A percentile compares a stretch with the other conserved stretches of the same genome.
phyloP scores from a whole-genome alignment of 2,797 vertebrate species.

The Columba guinea region DNA sequence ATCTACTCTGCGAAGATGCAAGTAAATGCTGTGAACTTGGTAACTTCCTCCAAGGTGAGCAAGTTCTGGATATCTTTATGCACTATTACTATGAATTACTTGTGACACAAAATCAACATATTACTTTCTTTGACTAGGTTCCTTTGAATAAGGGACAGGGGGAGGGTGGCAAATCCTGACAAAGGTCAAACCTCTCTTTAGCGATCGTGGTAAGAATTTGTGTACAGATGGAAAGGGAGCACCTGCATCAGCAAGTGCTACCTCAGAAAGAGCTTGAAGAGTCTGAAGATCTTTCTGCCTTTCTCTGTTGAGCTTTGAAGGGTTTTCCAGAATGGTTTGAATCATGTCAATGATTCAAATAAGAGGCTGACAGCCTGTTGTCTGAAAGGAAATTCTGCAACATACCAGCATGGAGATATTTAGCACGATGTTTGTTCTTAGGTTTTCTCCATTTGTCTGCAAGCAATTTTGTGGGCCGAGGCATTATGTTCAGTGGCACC shows the following conservation, averaged over 20 bases:
- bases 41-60: slow-evolving; percentile 27
- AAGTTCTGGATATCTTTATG: slow-evolving; percentile 16
- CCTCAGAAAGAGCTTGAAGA: slow-evolving; percentile 21
- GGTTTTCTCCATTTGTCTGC: not conserved
- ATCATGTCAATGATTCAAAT: not conserved
- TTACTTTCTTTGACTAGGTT: not conserved
- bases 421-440: not conserved
- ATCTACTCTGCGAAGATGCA: slow-evolving; percentile 42
- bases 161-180: not conserved
- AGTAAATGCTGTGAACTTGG: slow-evolving; percentile 29
- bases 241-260: not conserved
- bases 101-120: not conserved
- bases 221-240: not conserved
- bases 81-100: slow-evolving; percentile 24
- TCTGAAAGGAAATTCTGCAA: not conserved
- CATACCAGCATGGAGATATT: not conserved
- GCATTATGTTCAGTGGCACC: not conserved
- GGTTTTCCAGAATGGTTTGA: not conserved
- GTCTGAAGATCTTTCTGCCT: not conserved
- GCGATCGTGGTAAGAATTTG: not conserved
- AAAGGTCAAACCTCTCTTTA: not conserved
- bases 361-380: not conserved
- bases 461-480: not conserved
- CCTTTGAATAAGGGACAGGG: not conserved
- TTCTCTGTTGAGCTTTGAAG: slow-evolving; percentile 3